Base-by-base conservation (phyloP, 2,797 vertebrate species). In the Brachyrhaphis roseni region DNA sequence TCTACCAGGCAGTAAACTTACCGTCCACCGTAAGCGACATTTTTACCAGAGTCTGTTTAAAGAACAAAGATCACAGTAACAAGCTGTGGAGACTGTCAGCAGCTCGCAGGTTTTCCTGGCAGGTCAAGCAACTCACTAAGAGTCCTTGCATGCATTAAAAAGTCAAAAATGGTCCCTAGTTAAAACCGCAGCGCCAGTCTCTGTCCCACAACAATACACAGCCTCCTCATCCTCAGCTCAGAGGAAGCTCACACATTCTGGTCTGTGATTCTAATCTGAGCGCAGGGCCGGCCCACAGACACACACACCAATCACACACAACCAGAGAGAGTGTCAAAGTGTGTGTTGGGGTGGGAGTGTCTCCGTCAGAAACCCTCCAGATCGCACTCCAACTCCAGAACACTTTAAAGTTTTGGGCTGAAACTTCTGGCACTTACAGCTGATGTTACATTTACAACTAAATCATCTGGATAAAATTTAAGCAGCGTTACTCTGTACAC, bases 1-100 rank as follows among this genome's bases (percentile, higher is more conserved):
- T 1, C 26, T 43, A 4, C 23, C 73, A 20, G 26, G 8, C 53
- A 10, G 13, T 3, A 26, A 70, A 91, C 93, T 93, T 78, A 94
- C 93, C 94, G 2, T 84, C 88, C 43, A 93, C 81, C 3, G 90
- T 92, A 0, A 94, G 86, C 73, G 89, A 88, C 94, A 94, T 94
- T 82, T 86, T 81, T 51, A 75, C 4, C 47, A 70, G 5, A 28
- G 15, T 36, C 43, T 51, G 72, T 11, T 53, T 55, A 46, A 49
- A 75, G 34, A 75, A 47, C 16, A 34, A 68, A 46, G 13, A 2
- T 57, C n/a, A 53, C 10, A 2, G 46, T n/a, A 7, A 28, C 1
- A 34, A 11, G 15, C 6, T 49, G 4, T 68, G 78, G 0, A n/a
- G 46, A 59, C 0, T 8, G 26, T 62, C 55, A 72, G 75, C 49